Percentiles rank a stretch among this genome's conserved stretches.
phyloP scores from a whole-genome alignment of 2,797 vertebrate genomes.

The Mastacembelus armatus region DNA sequence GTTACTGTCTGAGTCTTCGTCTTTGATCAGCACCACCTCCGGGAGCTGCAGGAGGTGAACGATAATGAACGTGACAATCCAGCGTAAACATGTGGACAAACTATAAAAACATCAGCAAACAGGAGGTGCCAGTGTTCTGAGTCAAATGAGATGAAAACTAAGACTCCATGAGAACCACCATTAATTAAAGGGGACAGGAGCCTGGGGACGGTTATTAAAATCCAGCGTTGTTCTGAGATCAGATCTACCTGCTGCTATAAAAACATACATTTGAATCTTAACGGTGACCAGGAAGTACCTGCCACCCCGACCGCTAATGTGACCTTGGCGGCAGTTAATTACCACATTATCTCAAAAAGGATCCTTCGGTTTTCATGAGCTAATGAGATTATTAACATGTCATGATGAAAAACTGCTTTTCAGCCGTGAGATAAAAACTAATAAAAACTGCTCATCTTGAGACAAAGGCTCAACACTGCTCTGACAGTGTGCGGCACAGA shows the following conservation, averaged over 20 bases:
- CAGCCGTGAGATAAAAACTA: neutral
- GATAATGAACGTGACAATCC: neutral
- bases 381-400: conserved; percentile 10
- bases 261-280: no score
- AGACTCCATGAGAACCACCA: no score
- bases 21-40: conserved; percentile 79
- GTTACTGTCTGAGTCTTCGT: conserved; percentile 69
- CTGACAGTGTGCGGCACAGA: neutral
- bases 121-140: neutral
- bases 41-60: conserved; percentile 42
- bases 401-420: neutral
- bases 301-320: no score
- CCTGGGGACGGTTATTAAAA: no score
- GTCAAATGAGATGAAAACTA: no score
- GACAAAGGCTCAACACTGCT: neutral
- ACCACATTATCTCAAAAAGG: neutral
- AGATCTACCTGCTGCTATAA: no score
- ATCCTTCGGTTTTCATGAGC: neutral
- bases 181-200: no score
- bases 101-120: neutral
- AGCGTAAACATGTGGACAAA: neutral
- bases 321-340: neutral
- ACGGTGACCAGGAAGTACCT: no score
- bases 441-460: neutral
- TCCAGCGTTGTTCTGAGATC: no score